Evolutionary conservation across 2,888 invertebrate genomes (phyloP).

Genomic region (Eurytoma adleriae): DNA sequence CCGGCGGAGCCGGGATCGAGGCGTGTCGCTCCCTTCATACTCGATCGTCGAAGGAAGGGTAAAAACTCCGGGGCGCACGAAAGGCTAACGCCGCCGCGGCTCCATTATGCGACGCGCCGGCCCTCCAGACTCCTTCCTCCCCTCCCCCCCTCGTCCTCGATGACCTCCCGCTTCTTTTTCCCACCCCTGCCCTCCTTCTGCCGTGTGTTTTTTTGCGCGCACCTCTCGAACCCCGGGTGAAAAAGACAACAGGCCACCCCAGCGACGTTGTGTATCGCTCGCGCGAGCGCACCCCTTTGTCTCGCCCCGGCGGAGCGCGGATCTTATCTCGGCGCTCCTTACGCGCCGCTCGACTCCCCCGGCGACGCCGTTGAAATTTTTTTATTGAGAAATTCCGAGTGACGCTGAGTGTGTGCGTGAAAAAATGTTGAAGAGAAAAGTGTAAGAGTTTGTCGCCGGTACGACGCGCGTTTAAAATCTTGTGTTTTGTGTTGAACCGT

Average conservation of each 20-base stretch:
- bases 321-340: constrained; percentile 36
- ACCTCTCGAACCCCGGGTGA: constrained; percentile 6
- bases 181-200: background rate
- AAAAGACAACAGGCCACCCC: no score
- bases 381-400: constrained; percentile 30
- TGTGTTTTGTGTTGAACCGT: background rate
- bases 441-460: no score
- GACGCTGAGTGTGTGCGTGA: background rate
- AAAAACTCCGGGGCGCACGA: background rate
- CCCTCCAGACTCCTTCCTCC: background rate
- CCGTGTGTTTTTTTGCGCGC: background rate
- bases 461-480: no score
- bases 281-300: constrained; percentile 31
- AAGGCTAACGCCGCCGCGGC: constrained; percentile 15
- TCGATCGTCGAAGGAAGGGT: constrained; percentile 4
- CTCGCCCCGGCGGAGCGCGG: constrained; percentile 29
- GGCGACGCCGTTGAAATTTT: constrained; percentile 22
- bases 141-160: background rate
- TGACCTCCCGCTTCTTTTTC: background rate
- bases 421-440: background rate
- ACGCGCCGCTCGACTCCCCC: background rate
- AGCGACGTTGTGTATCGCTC: background rate
- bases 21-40: constrained; percentile 1
- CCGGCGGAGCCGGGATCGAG: background rate
- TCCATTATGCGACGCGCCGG: constrained; percentile 4